Base-by-base conservation (phyloP, 2,888 invertebrate genomes). In the Aradus depressus region DNA sequence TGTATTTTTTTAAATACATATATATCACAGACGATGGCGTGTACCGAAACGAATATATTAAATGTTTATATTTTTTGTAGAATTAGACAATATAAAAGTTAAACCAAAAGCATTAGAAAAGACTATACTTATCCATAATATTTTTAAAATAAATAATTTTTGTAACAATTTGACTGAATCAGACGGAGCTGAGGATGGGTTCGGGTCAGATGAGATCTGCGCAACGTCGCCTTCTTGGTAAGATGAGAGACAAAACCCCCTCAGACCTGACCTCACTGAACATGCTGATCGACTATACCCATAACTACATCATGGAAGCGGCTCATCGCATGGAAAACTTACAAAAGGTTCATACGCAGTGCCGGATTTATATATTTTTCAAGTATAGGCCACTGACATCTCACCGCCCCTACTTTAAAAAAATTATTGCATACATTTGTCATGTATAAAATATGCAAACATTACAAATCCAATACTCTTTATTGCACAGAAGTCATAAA, bases 221-320 rank as follows among this genome's bases (percentile, higher is more conserved):
- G 28, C 85, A 90, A 67, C 80, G 82, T 64, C 72, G 80, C 55
- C 70, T 90, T 31, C 70, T 90, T 54, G 77, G 82, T 2, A 80
- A 84, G 63, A 82, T 84, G 63, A 84, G 85, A 59, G 84, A 88
- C 52, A 76, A 83, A 63, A 87, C 82, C 45, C 83, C 84, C 0
- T 75, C 79, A 2, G 79, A 85, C 35, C 72, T 89, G 54, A 75
- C 77, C 38, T 77, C 80, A 51, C 67, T 90, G 44, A 82, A 84
- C 64, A 76, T 77, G 42, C 68, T 88, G 4, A 72, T 86, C 62
- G 76, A 78, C 53, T 81, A 82, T 54, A 84, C 85, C 1, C 77
- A 81, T 62, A 65, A 72, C 54, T 77, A 81, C 63, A 69, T 79
- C n/a, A 66, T 71, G 32, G 65, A 66, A 37, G 66, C 69, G 4